These are phyloP conservation scores for Percopsis omiscomaycus DNA, from an alignment of 2,797 vertebrate genomes.

Conservation along the genomic window DNA sequence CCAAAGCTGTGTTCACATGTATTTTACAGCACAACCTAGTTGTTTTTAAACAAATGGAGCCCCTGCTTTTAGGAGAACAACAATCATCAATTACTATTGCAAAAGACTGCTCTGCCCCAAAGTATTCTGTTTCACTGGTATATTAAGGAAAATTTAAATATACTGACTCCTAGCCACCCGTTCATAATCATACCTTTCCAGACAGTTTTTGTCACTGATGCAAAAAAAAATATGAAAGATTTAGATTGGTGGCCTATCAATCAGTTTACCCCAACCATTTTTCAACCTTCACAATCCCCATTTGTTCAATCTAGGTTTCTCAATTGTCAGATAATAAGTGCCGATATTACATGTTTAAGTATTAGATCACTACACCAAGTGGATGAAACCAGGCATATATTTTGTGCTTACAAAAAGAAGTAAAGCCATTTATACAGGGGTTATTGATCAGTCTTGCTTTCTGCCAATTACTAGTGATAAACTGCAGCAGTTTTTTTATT, in stretches of 20 bases:
- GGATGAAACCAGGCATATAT: conserved; percentile 32
- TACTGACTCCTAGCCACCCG: no score
- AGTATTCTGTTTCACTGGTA: no score
- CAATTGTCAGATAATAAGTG: conserved; percentile 1
- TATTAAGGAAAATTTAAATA: no score
- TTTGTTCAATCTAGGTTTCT: no score
- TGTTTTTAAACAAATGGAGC: conserved; percentile 7
- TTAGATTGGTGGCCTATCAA: no score
- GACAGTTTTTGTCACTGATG: no score
- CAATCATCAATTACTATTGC: not conserved
- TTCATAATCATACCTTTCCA: no score
- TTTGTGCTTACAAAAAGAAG: conserved; percentile 56
- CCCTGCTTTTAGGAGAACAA: not conserved
- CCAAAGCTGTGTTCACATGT: not conserved
- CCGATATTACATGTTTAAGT: not conserved
- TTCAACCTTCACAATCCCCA: no score
- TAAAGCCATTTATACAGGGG: conserved; percentile 57
- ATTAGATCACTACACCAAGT: conserved; percentile 33
- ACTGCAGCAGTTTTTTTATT: conserved; percentile 50
- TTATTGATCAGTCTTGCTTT: conserved; percentile 59
- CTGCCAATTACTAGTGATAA: conserved; percentile 65
- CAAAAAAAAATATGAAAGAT: no score
- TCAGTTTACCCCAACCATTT: no score
- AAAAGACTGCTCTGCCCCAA: not conserved
- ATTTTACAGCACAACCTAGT: not conserved